These are phyloP conservation scores for Schizopygopsis pylzovi DNA, from an alignment of 2,797 vertebrate genomes.

Conservation along the genomic window DNA sequence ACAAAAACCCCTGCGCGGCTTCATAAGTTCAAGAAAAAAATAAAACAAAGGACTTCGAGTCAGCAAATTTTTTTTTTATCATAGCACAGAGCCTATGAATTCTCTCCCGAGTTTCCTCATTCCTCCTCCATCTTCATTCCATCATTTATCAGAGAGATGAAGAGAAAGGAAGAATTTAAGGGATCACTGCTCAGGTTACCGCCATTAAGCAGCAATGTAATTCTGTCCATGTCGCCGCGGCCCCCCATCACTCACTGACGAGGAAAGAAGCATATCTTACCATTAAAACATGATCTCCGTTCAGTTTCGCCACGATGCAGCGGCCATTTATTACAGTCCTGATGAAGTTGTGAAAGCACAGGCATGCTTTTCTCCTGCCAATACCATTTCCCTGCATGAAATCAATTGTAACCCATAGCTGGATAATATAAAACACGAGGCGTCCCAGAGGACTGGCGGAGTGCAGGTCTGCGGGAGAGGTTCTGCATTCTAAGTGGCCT, in stretches of 20 bases:
- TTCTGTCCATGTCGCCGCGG: constrained; percentile 40
- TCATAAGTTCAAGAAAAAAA: not conserved
- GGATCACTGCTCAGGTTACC: constrained; percentile 61
- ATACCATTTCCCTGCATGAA: constrained; percentile 28
- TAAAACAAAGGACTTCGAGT: constrained; percentile 32
- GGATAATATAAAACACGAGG: constrained; percentile 41
- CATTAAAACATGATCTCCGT: constrained; percentile 57
- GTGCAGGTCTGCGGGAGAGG: constrained; percentile 2
- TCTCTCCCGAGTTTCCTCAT: constrained; percentile 6
- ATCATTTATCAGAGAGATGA: constrained; percentile 46
- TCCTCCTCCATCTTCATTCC: constrained; percentile 48
- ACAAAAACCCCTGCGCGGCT: not conserved
- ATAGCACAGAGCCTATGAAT: constrained; percentile 14
- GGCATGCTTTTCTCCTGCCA: constrained; percentile 25
- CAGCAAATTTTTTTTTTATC: constrained; percentile 22
- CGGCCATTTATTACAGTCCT: constrained; percentile 47
- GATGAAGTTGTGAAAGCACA: constrained; percentile 51
- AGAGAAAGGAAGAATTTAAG: constrained; percentile 50
- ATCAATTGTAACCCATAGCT: constrained; percentile 45
- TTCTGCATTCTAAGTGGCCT: constrained; percentile 41
- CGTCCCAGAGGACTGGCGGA: constrained; percentile 28
- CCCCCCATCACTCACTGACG: constrained; percentile 46
- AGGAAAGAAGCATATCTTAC: constrained; percentile 48
- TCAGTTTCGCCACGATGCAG: constrained; percentile 39
- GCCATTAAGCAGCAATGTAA: constrained; percentile 57